Evolutionary conservation across 2,113 vertebrate genomes (phyloP).

Genomic region (Tretioscincus oriximinensis): DNA sequence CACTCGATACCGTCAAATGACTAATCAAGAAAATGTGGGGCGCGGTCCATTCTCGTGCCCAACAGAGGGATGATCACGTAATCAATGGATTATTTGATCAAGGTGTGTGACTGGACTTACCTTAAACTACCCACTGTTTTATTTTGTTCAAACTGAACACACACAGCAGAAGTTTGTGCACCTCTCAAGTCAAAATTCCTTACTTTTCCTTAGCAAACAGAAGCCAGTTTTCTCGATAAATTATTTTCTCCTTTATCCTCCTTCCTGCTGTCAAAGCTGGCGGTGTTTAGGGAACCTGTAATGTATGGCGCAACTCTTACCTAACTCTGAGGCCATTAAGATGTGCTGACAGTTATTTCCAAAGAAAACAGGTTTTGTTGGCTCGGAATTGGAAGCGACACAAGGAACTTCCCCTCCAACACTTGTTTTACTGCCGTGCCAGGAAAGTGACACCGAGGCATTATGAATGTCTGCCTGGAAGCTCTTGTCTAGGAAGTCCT

Average conservation of each 20-base stretch:
- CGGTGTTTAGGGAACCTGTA: not conserved
- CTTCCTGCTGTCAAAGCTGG: not conserved
- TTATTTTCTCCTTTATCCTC: not conserved
- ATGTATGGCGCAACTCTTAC: not conserved
- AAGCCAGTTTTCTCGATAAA: not conserved
- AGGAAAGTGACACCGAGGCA: not conserved
- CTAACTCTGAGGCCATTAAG: not conserved
- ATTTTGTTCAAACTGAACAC: too few species aligned
- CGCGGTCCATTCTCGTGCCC: too few species aligned
- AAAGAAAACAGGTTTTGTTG: not conserved
- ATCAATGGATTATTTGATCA: too few species aligned
- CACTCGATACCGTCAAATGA: too few species aligned
- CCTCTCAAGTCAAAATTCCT: too few species aligned
- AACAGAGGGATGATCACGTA: too few species aligned
- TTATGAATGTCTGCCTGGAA: conserved; percentile 20
- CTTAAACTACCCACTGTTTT: too few species aligned
- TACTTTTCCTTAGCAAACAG: too few species aligned
- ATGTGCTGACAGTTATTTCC: not conserved
- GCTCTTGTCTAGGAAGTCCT: conserved; percentile 3
- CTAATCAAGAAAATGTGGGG: too few species aligned
- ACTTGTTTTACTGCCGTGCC: not conserved
- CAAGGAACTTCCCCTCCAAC: not conserved
- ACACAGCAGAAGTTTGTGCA: too few species aligned
- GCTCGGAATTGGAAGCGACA: not conserved
- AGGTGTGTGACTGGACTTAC: too few species aligned